A percentile compares a stretch with the other conserved stretches of the same genome.
These are phyloP conservation scores for Agraylea sexmaculata DNA, from an alignment of 1,140 invertebrate species.

Conservation along the genomic window DNA sequence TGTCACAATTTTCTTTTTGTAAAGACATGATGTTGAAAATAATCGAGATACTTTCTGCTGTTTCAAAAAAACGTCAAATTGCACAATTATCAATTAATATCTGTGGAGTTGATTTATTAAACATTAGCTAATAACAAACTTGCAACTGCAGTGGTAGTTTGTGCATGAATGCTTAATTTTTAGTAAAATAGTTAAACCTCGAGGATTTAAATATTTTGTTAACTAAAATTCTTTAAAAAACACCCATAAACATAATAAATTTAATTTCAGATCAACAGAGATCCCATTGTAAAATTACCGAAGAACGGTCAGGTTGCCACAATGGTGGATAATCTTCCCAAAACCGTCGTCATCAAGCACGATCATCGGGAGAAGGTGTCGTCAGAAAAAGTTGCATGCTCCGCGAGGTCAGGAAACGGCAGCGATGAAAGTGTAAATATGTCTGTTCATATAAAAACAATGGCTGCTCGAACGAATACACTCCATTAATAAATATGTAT, in stretches of 20 bases:
- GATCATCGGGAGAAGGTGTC: conserved; percentile 6
- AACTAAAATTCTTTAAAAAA: conserved; percentile 2
- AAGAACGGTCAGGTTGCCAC: conserved; percentile 11
- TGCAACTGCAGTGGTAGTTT: too few species aligned
- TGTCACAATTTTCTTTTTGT: too few species aligned
- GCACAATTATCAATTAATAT: too few species aligned
- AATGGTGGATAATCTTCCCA: conserved; percentile 15
- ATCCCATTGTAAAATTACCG: conserved; percentile 10
- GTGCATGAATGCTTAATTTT: too few species aligned
- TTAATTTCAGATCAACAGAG: conserved; percentile 12
- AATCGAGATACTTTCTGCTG: too few species aligned
- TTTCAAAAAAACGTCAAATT: too few species aligned
- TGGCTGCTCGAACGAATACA: background rate
- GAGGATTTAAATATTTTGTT: conserved; percentile 4
- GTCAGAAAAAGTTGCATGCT: too few species aligned
- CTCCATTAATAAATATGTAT: background rate
- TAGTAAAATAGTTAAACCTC: background rate
- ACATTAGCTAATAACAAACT: too few species aligned
- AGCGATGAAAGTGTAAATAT: too few species aligned
- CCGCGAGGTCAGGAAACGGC: too few species aligned
- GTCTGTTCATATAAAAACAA: background rate
- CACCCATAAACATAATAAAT: background rate
- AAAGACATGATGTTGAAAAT: too few species aligned
- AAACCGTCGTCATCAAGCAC: conserved; percentile 17
- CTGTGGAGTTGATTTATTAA: too few species aligned